Evolutionary conservation across 2,113 vertebrate species (phyloP).

Genomic region (Pollachius pollachius): DNA sequence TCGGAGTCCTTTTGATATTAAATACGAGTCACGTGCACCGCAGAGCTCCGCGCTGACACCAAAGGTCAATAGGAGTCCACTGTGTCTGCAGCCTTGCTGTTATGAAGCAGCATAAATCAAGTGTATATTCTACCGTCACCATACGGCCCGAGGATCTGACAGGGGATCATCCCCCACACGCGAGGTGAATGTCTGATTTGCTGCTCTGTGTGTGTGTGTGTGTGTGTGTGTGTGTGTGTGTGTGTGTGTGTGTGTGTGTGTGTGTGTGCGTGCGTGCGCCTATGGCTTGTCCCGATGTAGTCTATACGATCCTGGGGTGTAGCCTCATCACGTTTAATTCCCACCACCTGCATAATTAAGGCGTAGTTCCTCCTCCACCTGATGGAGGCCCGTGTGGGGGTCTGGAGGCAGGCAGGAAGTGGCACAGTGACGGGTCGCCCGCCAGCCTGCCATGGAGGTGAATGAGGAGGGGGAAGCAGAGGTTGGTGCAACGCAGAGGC

Average conservation of each 20-base stretch:
- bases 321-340: constrained; percentile 72
- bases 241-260: neutral
- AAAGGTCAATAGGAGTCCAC: no score
- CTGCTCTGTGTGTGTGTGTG: constrained; percentile 7
- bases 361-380: constrained; percentile 58
- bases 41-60: no score
- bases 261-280: neutral
- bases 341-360: constrained; percentile 72
- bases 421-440: no score
- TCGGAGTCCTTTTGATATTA: neutral
- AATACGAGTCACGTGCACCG: no score
- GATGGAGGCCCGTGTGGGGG: constrained; percentile 20
- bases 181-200: no score
- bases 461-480: neutral
- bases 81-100: neutral
- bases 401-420: neutral
- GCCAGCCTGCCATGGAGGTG: no score
- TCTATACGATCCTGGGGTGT: constrained; percentile 43
- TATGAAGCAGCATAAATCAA: neutral
- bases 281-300: constrained; percentile 2
- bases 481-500: constrained; percentile 9
- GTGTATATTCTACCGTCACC: no score
- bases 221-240: neutral
- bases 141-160: no score
- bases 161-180: no score